Evolutionary conservation across 1,140 invertebrate genomes (phyloP), one percentile per base, ranked within the genome.

Genomic region (Orius insidiosus): DNA sequence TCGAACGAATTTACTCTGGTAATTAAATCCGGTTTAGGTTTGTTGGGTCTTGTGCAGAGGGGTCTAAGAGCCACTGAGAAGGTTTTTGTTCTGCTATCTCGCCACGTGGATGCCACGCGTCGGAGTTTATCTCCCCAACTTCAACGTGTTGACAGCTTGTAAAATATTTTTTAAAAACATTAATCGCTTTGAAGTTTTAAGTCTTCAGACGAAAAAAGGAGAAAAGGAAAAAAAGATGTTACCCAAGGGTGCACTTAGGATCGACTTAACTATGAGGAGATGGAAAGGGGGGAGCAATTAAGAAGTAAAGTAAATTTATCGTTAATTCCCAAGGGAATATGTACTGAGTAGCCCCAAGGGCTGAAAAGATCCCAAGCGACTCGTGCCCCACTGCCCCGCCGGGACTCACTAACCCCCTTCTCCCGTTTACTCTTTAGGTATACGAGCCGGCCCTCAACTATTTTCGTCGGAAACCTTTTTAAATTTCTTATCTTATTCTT

Each of bases 311-410:
- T 19, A 18, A 36, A 33, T 45, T 45, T 45, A 19, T 45, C 34
- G 11, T 16, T 11, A 51, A 51, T 51, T 51, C 49, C 49, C 49
- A 47, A 24, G 49, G 49, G 49, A 51, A 51, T 43, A 43, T 11
- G 11, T 19, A 9, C 30, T 42, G 40, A 46, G 44, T 45, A 33
- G 34, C 38, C 43, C 36, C 18, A 14, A 33, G 43, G 42, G 45
- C 24, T 3, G 24, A 24, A 24, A 24, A 24, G 24, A 24, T 24
- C 24, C 24, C 24, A 46, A 24, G n/a, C 18, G 31, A 13, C 11
- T 14, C 8, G 32, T 30, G 38, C 35, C 39, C 13, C 48, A 37
- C 33, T 50, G 44, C 24, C 37, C 43, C 16, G 38, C n/a, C 31
- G 45, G 44, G 45, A 16, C 38, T 36, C 45, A 45, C 39, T 50